Evolutionary conservation across 64 coral and sea anemone genomes (phyloP), one percentile per base, ranked within the genome.

Genomic region (Montipora foliosa): DNA sequence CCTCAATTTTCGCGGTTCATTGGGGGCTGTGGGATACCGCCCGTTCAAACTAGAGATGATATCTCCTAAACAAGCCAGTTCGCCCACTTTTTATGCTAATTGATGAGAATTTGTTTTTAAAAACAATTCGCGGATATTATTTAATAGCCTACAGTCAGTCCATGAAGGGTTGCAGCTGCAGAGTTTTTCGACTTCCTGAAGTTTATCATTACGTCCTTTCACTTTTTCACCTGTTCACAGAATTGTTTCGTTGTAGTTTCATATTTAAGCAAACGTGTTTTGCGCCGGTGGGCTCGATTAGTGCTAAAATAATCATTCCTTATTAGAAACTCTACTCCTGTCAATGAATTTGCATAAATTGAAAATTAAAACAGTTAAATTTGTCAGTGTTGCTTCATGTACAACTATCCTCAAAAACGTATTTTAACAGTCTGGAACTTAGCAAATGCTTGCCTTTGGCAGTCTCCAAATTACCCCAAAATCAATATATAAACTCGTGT

Each of bases 71-170:
- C 62, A 12, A 45, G 3, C 6, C 79, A 16, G 47, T 46, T 68
- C 62, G 47, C 82, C 82, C 66, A 86, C 82, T 67, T 67, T 67
- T 4, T 86, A 86, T 72, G 82, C 82, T 86, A 86, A 71, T 86
- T 6, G 1, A 66, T 0, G 47, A 51, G 37, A 73, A 50, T 71
- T 86, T 78, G 67, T 86, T 78, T 71, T 37, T 72, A 17, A 86
- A 86, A 86, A 70, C 62, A 86, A 86, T 86, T 53, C 12, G 17
- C 45, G 17, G 82, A 70, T 86, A 86, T 86, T 37, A 72, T 72
- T 86, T 86, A 50, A 49, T 72, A 72, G 51, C 64, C 62, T 44
- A 86, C 62, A 50, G 17, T 7, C 82, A 50, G 66, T 19, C 68
- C 8, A 19, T 71, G 17, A 19, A 76, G 25, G 13, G 16, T 37